Base-by-base conservation (phyloP, 1,140 invertebrate genomes). In the Cydia fagiglandana region DNA sequence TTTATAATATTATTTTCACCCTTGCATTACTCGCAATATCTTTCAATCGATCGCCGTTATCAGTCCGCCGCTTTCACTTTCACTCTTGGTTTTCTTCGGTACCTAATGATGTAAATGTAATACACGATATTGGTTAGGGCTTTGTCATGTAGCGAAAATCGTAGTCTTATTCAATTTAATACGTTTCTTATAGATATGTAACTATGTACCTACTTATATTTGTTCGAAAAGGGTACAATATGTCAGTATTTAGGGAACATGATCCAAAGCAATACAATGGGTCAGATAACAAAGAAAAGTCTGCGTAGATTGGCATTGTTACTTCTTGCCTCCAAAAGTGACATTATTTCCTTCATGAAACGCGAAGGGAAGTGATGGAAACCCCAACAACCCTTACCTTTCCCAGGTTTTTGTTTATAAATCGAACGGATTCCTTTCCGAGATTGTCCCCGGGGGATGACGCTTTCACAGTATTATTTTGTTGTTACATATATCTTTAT, bases 401-500 rank as follows among this genome's bases (percentile, higher is more conserved):
- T 74, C 17, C 53, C 50, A 61, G 30, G 45, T 64, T 74, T 74
- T 74, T 50, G 45, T 64, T 38, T 74, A 74, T 74, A 74, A 74
- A 74, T 74, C 73, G 73, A 74, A 74, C 28, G 30, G 73, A 56
- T 56, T 38, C 53, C 73, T 56, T 61, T 53, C 50, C 34, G 45
- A 74, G 73, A 53, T 74, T 61, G 53, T 74, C 28, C 53, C 73
- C 10, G 30, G 73, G 73, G 73, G 30, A 30, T 34, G 20, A 38
- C 6, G 28, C 53, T 74, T 38, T 64, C 53, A 38, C 30, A 38
- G 73, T 53, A 53, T 74, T 74, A 20, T 74, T 64, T 74, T 74
- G 24, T 24, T 64, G 30, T 41, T 34, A 64, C 38, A 74, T 64
- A 53, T 74, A 53, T 53, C 64, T 15, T 0, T 15, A 70, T 6